Evolutionary conservation across 2,113 vertebrate genomes (phyloP), one percentile per base, ranked within the genome.

Genomic region (Tauraco erythrolophus): DNA sequence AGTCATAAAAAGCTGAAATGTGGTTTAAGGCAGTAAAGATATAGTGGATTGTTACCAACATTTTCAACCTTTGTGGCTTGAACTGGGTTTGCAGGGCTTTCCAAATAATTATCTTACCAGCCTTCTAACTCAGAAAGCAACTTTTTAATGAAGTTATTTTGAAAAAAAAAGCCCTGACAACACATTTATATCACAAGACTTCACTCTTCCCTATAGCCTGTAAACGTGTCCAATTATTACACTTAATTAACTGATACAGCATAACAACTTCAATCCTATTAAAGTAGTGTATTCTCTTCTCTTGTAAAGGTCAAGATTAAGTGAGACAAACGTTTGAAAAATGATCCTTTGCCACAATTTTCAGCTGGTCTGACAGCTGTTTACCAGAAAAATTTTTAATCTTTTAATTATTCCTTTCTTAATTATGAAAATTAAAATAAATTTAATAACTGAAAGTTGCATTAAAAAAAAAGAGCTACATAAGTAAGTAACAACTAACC

Each of bases 321-420:
- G n/a, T 43, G 64, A 91, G 31, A 50, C 71, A 96, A 84, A 45
- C 81, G 51, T 75, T 89, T 54, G 62, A 78, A 86, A 89, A 89
- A 92, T 80, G 8, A 54, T 83, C 33, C 6, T 60, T 16, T 66
- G 46, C 28, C 81, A 76, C n/a, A 81, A 21, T 50, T 87, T 95
- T 81, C 68, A 80, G 58, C 28, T 43, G 68, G 86, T 83, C 50
- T 91, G 93, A 50, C 72, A 89, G 46, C 18, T 65, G 22, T 71
- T 84, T 45, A 80, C 15, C 25, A 30, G n/a, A 66, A 77, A 61
- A 3, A 54, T 19, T 77, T 68, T 78, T 28, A 75, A 39, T 61
- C 4, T 54, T 86, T 62, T 39, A 65, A 81, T 70, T 81, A 70
- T 58, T 74, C 31, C 3, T 57, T 80, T 88, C 64, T 62, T 66